Base-by-base conservation (phyloP, 1,140 invertebrate genomes). In the Potamilus streckersoni region DNA sequence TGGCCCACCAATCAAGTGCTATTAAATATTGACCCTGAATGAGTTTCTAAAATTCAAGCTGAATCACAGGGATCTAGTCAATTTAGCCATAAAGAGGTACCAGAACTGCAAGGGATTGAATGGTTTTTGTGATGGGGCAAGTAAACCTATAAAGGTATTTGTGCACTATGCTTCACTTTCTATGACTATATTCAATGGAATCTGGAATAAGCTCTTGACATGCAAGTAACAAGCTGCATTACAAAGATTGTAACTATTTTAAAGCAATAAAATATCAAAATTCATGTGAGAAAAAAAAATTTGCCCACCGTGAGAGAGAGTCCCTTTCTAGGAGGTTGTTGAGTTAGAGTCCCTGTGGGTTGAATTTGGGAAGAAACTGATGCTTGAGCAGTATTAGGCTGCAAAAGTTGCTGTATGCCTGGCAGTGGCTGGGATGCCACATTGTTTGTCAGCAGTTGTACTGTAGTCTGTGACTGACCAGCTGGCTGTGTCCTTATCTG, bases 271-370 rank as follows among this genome's bases (percentile, higher is more conserved):
- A 91, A 80, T 86, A 87, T 73, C 79, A 59, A 16, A 71, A 17
- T 19, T 58, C 19, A 19, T 5, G 31, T 27, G 27, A 69, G 49
- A 57, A 8, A 58, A 2, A 63, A 23, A 81, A 60, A 38, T 70
- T 69, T 55, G 86, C 89, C 91, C 89, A 96, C 95, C 87, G 95
- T 96, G 58, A 96, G 92, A 55, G 95, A 95, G 2, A 96, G 90
- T 31, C 94, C 94, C 84, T 91, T 91, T 80, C 90, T 91, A 20
- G 83, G 84, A 60, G 69, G 67, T 73, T 67, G 83, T 74, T 78
- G 78, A 61, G 76, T 80, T 27, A 59, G 49, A 64, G 73, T 60
- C 27, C 57, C 59, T 76, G 77, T 67, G 72, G 80, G n/a, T 72
- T 77, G 67, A 49, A 64, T 62, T 76, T 79, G 66, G 60, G 61